Evolutionary conservation across 2,797 vertebrate genomes (phyloP), one percentile per base, ranked within the genome.

Genomic region (Xyrichtys novacula): DNA sequence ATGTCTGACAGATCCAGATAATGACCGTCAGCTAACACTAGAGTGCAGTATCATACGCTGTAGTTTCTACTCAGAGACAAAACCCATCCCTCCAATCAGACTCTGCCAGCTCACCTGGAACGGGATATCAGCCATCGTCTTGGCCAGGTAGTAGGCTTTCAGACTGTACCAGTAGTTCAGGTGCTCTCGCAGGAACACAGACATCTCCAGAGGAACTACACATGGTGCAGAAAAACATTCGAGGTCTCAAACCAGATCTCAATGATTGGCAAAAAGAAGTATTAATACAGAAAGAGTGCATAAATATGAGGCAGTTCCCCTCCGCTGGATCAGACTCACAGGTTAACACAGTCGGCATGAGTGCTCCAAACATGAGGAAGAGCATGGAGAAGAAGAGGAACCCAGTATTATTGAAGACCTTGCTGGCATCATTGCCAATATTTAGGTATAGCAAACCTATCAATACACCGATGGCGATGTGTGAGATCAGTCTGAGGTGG

Each of bases 371-470:
- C 96, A 97, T 97, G 85, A 98, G 89, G 91, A 98, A 98, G 19
- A 98, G 95, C 96, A 98, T 97, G 71, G 97, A 99, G 94, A 99
- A 98, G 94, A 98, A 99, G 80, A 99, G 96, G 83, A 97, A 99
- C 39, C 93, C 92, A 2, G 93, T 93, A 91, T 95, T 94, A 88
- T 93, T 93, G n/a, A 98, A 96, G 86, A 98, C 97, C 74, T 97
- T 98, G 92, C 94, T 96, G 42, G 97, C 97, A 0, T 99, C 97
- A 0, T 98, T 95, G 11, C 97, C 97, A 0, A 98, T 99, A 89
- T 97, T 95, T 73, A 98, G 92, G 82, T 99, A 99, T 32, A 99
- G 96, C 69, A 99, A 93, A 53, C 97, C 97, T 2, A 99, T 98
- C 66, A 99, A 91, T 40, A 99, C 91, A 0, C 97, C 97, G 0